Percentiles rank a stretch among this genome's conserved stretches.
Evolutionary conservation across 2,888 invertebrate species (phyloP).

Genomic region (Chrysolina haemoptera): DNA sequence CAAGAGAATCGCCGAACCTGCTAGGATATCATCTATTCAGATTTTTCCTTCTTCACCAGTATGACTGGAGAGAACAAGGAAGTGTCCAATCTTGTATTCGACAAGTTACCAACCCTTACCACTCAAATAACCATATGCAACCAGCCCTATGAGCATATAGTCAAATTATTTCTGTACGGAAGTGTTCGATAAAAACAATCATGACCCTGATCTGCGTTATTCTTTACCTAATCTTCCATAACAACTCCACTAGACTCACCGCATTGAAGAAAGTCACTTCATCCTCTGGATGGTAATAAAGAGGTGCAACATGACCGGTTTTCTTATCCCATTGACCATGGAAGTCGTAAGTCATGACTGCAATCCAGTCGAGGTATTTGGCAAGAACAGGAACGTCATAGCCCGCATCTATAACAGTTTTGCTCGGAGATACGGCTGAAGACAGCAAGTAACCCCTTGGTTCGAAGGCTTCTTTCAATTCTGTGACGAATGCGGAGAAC

Average conservation of each 20-base stretch:
- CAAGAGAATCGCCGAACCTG: no score
- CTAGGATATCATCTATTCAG: no score
- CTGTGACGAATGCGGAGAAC: constrained; percentile 82
- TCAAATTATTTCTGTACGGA: no score
- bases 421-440: constrained; percentile 90
- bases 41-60: no score
- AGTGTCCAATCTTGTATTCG: no score
- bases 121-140: no score
- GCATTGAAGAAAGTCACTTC: constrained; percentile 88
- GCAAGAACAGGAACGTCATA: constrained; percentile 86
- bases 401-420: constrained; percentile 87
- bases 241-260: constrained; percentile 69
- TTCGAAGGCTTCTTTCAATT: constrained; percentile 74
- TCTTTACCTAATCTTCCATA: background rate
- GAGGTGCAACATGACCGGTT: constrained; percentile 91
- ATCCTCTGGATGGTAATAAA: constrained; percentile 87
- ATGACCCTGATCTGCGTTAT: no score
- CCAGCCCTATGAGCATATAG: no score
- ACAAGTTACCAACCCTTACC: no score
- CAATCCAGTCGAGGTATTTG: constrained; percentile 88
- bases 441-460: constrained; percentile 77
- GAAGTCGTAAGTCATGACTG: constrained; percentile 94
- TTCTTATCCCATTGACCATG: constrained; percentile 95
- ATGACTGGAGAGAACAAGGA: no score
- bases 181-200: no score